These are phyloP conservation scores for Drosophila mercatorum DNA, from an alignment of 2,888 invertebrate genomes.

Conservation along the genomic window DNA sequence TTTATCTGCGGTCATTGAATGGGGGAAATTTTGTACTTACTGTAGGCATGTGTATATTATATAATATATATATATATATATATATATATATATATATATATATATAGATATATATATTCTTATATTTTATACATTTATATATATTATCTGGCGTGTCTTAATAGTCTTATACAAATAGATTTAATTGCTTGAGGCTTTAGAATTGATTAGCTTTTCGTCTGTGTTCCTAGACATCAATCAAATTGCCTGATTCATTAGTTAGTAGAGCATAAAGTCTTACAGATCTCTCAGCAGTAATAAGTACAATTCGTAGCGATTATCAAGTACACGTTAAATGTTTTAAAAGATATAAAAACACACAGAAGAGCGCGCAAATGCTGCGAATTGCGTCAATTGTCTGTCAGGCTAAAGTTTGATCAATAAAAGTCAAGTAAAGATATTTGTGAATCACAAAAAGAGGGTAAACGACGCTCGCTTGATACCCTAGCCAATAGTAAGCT, in stretches of 20 bases:
- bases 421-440: slow-evolving; percentile 3
- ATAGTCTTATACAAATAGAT: slow-evolving; percentile 22
- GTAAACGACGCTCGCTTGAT: background rate
- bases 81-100: background rate
- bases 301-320: slow-evolving; percentile 27
- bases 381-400: slow-evolving; percentile 47
- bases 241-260: slow-evolving; percentile 7
- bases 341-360: slow-evolving; percentile 1
- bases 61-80: background rate
- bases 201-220: background rate
- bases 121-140: background rate
- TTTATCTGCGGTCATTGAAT: slow-evolving; percentile 42
- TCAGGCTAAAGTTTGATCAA: slow-evolving; percentile 15
- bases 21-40: slow-evolving; percentile 11
- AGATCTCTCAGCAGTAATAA: slow-evolving; percentile 20
- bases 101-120: background rate
- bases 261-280: slow-evolving; percentile 25
- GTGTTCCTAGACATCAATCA: background rate
- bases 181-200: slow-evolving; percentile 13
- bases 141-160: slow-evolving; percentile 17
- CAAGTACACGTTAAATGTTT: slow-evolving; percentile 43
- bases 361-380: slow-evolving; percentile 3
- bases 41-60: background rate
- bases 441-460: background rate
- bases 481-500: background rate